Evolutionary conservation across 2,797 vertebrate genomes (phyloP), one percentile per base, ranked within the genome.

Genomic region (Acropternis orthonyx): DNA sequence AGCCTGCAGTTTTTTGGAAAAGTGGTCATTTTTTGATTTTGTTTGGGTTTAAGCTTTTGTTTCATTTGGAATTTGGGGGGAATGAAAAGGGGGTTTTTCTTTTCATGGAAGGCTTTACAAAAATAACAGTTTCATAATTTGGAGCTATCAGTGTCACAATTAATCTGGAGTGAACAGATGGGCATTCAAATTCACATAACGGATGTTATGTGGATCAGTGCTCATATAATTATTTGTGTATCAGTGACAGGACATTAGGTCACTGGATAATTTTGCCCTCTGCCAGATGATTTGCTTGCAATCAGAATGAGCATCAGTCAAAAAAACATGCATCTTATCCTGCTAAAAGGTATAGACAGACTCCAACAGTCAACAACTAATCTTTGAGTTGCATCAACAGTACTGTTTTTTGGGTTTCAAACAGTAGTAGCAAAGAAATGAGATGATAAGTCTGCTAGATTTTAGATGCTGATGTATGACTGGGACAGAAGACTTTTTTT

Each of bases 81-180:
- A 8, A 65, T 23, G 67, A 14, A 78, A 84, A 65, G 3, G 9
- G 14, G 7, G 2, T 11, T 27, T 76, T 85, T 14, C 7, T 48
- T 81, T 80, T 85, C 4, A 8, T 72, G n/a, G 36, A 74, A 58
- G 19, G 15, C 46, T 91, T 92, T 39, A 14, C 76, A 85, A 94
- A 81, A 90, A 59, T 52, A 76, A 51, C 39, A 61, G 63, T 77
- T 92, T 84, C 44, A 56, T 85, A 86, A 91, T 61, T n/a, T 43
- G 59, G 32, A 94, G 32, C 83, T 95, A 89, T 93, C 85, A 76
- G 63, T 95, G 76, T 92, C 76, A 96, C 66, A 76, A 84, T 93
- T 92, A 96, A 92, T 96, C 91, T 95, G 89, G 59, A 85, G 36
- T 63, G 94, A 97, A 93, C 96, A 97, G 95, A 95, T 96, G 95